phyloP scores from a whole-genome alignment of 1,140 invertebrate species.

The Drosophila orena region DNA sequence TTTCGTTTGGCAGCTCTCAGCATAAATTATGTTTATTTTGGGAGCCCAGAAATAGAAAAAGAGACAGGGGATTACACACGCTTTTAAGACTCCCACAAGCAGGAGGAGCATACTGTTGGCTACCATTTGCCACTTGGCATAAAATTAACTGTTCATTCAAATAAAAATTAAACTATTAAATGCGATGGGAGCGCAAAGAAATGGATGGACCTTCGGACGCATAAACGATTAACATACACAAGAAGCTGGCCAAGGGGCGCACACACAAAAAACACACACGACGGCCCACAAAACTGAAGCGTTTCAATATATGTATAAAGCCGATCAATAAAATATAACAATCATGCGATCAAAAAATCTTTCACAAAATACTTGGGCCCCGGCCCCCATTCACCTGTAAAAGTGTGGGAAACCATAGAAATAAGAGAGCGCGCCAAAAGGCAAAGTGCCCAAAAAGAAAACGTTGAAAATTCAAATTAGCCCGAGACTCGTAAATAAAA shows the following conservation, averaged over 20 bases:
- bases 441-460: conserved; percentile 63
- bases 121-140: conserved; percentile 76
- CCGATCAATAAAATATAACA: conserved; percentile 82
- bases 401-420: conserved; percentile 83
- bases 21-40: conserved; percentile 38
- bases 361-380: conserved; percentile 56
- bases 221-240: conserved; percentile 80
- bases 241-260: conserved; percentile 3
- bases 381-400: conserved; percentile 78
- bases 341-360: conserved; percentile 82
- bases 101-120: conserved; percentile 6
- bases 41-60: conserved; percentile 13
- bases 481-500: conserved; percentile 83
- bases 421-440: conserved; percentile 53
- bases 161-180: conserved; percentile 83
- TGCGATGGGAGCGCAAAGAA: conserved; percentile 41
- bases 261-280: conserved; percentile 65
- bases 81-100: conserved; percentile 45
- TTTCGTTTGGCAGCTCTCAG: conserved; percentile 41
- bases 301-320: conserved; percentile 60
- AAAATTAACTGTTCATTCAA: conserved; percentile 81
- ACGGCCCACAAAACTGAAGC: conserved; percentile 65
- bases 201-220: conserved; percentile 61
- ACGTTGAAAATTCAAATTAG: conserved; percentile 85
- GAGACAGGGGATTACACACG: conserved; percentile 36